Conservation (phyloP, 2,797 vertebrate genomes). For the Hoplostethus mediterraneus region DNA sequence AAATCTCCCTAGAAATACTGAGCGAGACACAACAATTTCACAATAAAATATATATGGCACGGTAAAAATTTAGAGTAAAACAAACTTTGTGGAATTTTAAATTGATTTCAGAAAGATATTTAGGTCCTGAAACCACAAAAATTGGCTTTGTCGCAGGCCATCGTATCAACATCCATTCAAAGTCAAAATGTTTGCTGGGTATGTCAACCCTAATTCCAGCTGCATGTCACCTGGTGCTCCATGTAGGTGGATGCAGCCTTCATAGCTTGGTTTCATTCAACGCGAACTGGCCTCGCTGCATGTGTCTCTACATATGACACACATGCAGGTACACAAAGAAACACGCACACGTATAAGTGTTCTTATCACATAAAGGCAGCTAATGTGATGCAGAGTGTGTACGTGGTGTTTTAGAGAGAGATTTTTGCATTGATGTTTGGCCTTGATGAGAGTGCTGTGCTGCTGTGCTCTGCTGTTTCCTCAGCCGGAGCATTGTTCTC, state of each 20-base stretch:
- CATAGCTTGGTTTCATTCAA: conserved; percentile 33
- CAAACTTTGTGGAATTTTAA: background rate
- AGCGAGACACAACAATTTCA: background rate
- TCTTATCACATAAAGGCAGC: conserved; percentile 59
- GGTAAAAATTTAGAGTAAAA: background rate
- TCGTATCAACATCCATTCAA: too few species aligned
- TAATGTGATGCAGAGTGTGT: conserved; percentile 53
- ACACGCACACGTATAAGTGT: conserved; percentile 15
- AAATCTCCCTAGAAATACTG: too few species aligned
- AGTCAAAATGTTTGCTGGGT: too few species aligned
- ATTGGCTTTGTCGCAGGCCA: too few species aligned
- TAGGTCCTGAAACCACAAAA: background rate
- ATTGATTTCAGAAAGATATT: background rate
- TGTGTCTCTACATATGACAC: conserved; percentile 53
- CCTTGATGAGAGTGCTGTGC: conserved; percentile 71
- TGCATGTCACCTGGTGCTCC: background rate
- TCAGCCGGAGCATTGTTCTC: conserved; percentile 84
- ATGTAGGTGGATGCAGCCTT: conserved; percentile 43
- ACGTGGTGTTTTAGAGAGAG: conserved; percentile 60
- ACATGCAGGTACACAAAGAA: conserved; percentile 39
- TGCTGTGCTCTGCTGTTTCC: conserved; percentile 71
- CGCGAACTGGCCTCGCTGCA: conserved; percentile 12
- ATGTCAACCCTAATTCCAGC: conserved; percentile 6
- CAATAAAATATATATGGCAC: background rate
- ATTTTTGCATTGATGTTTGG: conserved; percentile 77